These are phyloP conservation scores for Calyptommatus sinebrachiatus DNA, from an alignment of 2,113 vertebrate genomes.

Conservation along the genomic window DNA sequence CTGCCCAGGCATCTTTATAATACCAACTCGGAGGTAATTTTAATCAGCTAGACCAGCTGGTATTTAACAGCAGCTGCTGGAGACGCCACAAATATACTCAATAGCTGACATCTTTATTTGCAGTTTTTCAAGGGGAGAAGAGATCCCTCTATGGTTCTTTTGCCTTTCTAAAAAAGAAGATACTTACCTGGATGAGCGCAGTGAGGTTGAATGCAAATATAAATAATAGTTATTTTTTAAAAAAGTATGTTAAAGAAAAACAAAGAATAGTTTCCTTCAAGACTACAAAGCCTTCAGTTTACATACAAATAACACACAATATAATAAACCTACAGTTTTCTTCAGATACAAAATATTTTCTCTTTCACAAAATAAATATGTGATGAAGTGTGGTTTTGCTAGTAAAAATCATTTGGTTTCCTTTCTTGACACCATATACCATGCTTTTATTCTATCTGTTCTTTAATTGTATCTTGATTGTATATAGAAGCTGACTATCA, in stretches of 20 bases:
- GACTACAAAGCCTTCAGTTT: conserved; percentile 52
- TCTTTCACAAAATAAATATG: conserved; percentile 37
- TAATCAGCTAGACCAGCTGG: conserved; percentile 90
- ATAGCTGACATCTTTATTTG: conserved; percentile 88
- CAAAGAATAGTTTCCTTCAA: conserved; percentile 16
- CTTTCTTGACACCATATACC: conserved; percentile 38
- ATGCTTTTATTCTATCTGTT: too few relatives aligned
- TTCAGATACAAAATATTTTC: conserved; percentile 34
- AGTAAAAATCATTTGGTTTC: conserved; percentile 53
- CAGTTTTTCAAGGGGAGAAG: conserved; percentile 83
- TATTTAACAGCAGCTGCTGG: conserved; percentile 89
- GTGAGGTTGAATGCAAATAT: conserved; percentile 46
- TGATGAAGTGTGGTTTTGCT: conserved; percentile 54
- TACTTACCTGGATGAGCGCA: conserved; percentile 60
- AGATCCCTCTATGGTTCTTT: conserved; percentile 83
- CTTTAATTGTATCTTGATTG: conserved; percentile 54
- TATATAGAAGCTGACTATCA: conserved; percentile 33
- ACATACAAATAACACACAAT: conserved; percentile 46
- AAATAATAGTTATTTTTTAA: conserved; percentile 51
- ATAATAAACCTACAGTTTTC: conserved; percentile 31
- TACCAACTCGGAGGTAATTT: conserved; percentile 89
- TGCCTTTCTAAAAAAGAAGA: conserved; percentile 59
- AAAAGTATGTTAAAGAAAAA: conserved; percentile 44
- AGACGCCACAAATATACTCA: conserved; percentile 85
- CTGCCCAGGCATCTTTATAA: conserved; percentile 88